Evolutionary conservation across 2,797 vertebrate species (phyloP).

Genomic region (Schizopygopsis pylzovi): DNA sequence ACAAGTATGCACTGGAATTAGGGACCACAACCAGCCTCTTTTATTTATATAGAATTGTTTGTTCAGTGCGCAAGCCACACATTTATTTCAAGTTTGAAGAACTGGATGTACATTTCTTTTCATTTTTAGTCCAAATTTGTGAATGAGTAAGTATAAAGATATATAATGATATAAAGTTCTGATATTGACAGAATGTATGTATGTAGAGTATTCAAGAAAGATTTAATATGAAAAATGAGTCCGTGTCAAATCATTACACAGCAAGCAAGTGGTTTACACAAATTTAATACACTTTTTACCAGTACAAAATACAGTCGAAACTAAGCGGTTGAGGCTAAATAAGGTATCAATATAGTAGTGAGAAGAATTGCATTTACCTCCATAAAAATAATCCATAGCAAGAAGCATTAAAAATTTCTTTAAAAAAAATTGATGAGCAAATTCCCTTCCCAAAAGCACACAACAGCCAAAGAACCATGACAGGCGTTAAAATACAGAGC

Average conservation of each 20-base stretch:
- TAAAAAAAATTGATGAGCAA: conserved; percentile 47
- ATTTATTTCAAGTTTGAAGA: conserved; percentile 63
- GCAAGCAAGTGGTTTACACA: conserved; percentile 75
- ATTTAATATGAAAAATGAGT: conserved; percentile 45
- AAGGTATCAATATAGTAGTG: conserved; percentile 80
- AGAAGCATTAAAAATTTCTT: conserved; percentile 72
- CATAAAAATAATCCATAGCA: conserved; percentile 80
- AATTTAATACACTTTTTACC: conserved; percentile 84
- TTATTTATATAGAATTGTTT: conserved; percentile 60
- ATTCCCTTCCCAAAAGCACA: conserved; percentile 70
- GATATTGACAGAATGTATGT: conserved; percentile 57
- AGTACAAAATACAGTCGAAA: conserved; percentile 85
- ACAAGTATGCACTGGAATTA: conserved; percentile 66
- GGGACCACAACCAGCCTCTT: conserved; percentile 69
- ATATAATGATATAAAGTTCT: conserved; percentile 50
- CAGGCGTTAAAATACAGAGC: conserved; percentile 75
- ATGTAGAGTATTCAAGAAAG: conserved; percentile 43
- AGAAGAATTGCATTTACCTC: conserved; percentile 79
- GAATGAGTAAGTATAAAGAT: conserved; percentile 48
- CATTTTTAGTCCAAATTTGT: conserved; percentile 52
- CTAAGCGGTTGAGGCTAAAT: conserved; percentile 80
- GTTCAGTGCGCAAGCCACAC: conserved; percentile 57
- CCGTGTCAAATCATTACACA: conserved; percentile 49
- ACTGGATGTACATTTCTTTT: conserved; percentile 56
- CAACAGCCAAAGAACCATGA: conserved; percentile 77